Evolutionary conservation across 2,113 vertebrate genomes (phyloP).

Genomic region (Anarhynchus alexandrinus): DNA sequence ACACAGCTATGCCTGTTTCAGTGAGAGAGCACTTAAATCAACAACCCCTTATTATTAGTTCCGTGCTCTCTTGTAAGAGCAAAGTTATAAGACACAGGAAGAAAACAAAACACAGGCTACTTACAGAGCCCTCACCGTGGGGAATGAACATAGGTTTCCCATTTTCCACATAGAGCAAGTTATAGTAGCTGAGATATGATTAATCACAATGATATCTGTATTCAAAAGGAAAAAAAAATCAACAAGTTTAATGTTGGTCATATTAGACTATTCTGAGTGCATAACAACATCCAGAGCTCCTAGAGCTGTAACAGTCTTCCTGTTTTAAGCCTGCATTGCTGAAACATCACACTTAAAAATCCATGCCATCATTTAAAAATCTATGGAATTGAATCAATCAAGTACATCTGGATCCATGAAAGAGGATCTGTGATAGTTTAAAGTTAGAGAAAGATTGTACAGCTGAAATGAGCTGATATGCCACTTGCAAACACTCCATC

Average conservation of each 20-base stretch:
- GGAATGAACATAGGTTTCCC: neutral
- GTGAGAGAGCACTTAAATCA: neutral
- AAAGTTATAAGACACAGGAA: neutral
- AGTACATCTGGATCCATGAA: neutral
- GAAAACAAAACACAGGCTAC: neutral
- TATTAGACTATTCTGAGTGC: neutral
- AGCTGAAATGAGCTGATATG: neutral
- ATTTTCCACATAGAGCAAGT: neutral
- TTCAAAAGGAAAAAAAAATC: neutral
- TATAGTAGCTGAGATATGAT: neutral
- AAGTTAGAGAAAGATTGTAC: neutral
- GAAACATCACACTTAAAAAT: neutral
- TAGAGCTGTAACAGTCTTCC: neutral
- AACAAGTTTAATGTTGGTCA: neutral
- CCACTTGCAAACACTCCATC: neutral
- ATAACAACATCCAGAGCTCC: neutral
- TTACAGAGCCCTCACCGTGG: neutral
- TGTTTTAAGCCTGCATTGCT: neutral
- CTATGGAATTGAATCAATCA: neutral
- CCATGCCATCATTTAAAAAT: neutral
- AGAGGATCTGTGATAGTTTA: neutral
- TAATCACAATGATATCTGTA: neutral
- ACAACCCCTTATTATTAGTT: neutral
- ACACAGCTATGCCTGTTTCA: neutral
- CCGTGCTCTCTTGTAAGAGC: neutral